Conservation (phyloP, 92 coral and sea anemone species). For the Palythoa grandiflora region DNA sequence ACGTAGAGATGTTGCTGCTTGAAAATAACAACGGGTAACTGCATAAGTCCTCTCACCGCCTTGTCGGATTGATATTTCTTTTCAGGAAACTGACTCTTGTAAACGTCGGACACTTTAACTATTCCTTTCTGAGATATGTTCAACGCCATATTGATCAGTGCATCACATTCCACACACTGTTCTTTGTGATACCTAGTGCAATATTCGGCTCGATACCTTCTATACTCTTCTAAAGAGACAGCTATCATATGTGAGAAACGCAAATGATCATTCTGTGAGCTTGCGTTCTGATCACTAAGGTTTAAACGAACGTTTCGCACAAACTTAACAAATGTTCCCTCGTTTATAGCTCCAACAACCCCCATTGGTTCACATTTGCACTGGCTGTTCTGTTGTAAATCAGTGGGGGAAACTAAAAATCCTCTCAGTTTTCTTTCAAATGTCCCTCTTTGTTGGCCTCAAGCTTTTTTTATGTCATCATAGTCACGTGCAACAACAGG, state of each 20-base stretch:
- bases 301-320: conserved; percentile 40
- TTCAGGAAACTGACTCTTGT: conserved; percentile 51
- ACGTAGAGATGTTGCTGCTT: conserved; percentile 51
- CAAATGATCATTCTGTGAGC: conserved; percentile 37
- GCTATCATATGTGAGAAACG: conserved; percentile 51
- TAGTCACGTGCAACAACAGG: conserved; percentile 17
- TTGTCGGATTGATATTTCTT: conserved; percentile 63
- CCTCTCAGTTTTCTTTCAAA: conserved; percentile 31
- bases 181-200: conserved; percentile 65
- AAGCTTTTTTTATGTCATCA: conserved; percentile 20
- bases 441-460: conserved; percentile 42
- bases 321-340: conserved; percentile 46
- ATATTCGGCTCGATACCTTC: conserved; percentile 48
- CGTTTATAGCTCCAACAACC: conserved; percentile 16
- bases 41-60: conserved; percentile 74
- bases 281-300: conserved; percentile 43
- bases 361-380: conserved; percentile 39
- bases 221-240: conserved; percentile 55
- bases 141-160: conserved; percentile 50
- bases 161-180: conserved; percentile 56
- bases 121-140: conserved; percentile 55
- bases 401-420: conserved; percentile 65
- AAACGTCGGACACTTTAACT: conserved; percentile 55
- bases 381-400: conserved; percentile 44
- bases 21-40: conserved; percentile 61